Evolutionary conservation across 1,140 invertebrate species (phyloP).

Genomic region (Drosophila lini): DNA sequence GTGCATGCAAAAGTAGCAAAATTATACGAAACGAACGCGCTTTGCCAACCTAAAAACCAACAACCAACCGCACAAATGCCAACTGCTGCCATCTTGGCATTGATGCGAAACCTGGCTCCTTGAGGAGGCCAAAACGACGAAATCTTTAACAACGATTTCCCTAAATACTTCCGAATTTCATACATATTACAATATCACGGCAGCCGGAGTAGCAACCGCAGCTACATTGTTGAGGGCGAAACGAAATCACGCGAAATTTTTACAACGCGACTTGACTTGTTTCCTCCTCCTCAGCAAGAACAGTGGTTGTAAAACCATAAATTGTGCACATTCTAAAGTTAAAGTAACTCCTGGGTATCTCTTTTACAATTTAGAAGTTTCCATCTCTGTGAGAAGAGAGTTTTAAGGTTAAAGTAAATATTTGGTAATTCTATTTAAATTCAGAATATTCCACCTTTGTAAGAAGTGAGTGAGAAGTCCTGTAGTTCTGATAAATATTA

Average conservation of each 20-base stretch:
- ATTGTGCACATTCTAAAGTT: background rate
- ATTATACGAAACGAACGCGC: slow-evolving; percentile 57
- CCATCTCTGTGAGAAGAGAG: background rate
- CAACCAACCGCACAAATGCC: slow-evolving; percentile 48
- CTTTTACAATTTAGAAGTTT: background rate
- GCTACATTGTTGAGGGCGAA: slow-evolving; percentile 69
- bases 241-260: slow-evolving; percentile 81
- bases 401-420: background rate
- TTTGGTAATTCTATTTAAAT: too few species aligned
- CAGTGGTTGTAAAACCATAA: slow-evolving; percentile 33
- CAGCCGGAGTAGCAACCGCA: slow-evolving; percentile 48
- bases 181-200: slow-evolving; percentile 76
- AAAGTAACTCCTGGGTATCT: background rate
- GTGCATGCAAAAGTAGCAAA: slow-evolving; percentile 58
- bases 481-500: too few species aligned
- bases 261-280: slow-evolving; percentile 66
- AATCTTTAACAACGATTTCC: slow-evolving; percentile 82
- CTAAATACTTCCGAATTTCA: slow-evolving; percentile 82
- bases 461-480: too few species aligned
- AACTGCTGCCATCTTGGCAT: slow-evolving; percentile 60
- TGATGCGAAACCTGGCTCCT: slow-evolving; percentile 38
- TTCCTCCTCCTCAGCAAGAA: slow-evolving; percentile 29
- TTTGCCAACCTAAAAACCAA: slow-evolving; percentile 32
- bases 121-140: slow-evolving; percentile 51
- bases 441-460: too few species aligned